phyloP scores from a whole-genome alignment of 2,797 vertebrate genomes.

The Syngnathus rostellatus region DNA sequence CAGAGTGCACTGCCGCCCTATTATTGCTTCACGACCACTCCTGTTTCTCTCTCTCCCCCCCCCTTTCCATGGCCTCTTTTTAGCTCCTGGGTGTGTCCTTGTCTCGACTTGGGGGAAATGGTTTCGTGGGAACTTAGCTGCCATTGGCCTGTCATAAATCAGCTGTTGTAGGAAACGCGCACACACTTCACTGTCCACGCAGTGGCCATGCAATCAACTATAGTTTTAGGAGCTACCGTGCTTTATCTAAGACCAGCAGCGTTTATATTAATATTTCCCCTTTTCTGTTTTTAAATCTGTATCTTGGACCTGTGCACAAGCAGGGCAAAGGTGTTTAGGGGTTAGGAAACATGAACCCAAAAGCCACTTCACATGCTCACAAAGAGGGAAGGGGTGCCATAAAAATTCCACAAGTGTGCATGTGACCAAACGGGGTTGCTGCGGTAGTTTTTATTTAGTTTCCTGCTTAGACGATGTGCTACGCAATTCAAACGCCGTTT shows the following conservation, averaged over 20 bases:
- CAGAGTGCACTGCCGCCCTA: conserved; percentile 42
- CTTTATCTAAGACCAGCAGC: conserved; percentile 68
- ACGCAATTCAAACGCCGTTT: not conserved
- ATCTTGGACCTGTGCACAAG: conserved; percentile 45
- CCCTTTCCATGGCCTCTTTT: conserved; percentile 15
- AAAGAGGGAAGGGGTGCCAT: conserved; percentile 45
- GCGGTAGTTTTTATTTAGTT: not conserved
- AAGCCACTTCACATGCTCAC: conserved; percentile 41
- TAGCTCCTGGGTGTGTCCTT: conserved; percentile 77
- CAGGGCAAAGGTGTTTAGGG: conserved; percentile 30
- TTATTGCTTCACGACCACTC: conserved; percentile 1
- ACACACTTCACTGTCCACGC: conserved; percentile 38
- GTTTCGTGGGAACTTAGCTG: conserved; percentile 73
- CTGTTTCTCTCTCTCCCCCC: too few species aligned
- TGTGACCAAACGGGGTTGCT: conserved; percentile 34
- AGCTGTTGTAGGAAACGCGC: conserved; percentile 75
- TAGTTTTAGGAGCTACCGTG: conserved; percentile 40
- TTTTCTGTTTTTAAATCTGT: not conserved
- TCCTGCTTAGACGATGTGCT: conserved; percentile 1
- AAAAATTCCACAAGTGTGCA: conserved; percentile 58
- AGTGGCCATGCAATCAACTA: conserved; percentile 45
- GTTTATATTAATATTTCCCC: not conserved
- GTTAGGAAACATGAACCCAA: conserved; percentile 14
- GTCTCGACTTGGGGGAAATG: conserved; percentile 61
- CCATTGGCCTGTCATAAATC: conserved; percentile 82